Conservation (phyloP, 2,888 invertebrate genomes). For the Timandra comae region DNA sequence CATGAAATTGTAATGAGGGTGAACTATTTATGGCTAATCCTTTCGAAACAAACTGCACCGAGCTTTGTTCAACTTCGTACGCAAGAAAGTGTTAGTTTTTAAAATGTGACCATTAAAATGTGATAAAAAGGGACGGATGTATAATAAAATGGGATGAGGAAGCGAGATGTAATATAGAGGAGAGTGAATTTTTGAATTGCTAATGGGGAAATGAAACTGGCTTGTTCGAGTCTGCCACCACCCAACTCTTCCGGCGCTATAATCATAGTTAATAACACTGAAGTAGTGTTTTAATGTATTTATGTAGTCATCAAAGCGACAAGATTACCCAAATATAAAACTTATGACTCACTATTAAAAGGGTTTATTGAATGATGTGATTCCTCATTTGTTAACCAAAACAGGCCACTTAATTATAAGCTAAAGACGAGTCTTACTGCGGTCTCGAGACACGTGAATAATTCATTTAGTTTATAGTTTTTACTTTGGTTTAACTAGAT, state of each 20-base stretch:
- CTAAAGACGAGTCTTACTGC: conserved; percentile 18
- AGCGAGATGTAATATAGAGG: conserved; percentile 29
- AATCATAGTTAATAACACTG: conserved; percentile 67
- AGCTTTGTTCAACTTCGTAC: conserved; percentile 51
- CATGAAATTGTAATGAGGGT: conserved; percentile 73
- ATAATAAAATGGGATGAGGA: conserved; percentile 30
- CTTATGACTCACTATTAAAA: conserved; percentile 25
- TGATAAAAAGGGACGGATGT: conserved; percentile 33
- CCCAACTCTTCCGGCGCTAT: conserved; percentile 58
- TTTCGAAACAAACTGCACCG: conserved; percentile 66
- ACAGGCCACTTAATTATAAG: conserved; percentile 20
- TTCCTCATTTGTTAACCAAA: conserved; percentile 35
- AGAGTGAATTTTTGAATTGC: conserved; percentile 72
- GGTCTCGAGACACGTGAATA: conserved; percentile 11
- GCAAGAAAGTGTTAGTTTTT: conserved; percentile 47
- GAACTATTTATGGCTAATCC: conserved; percentile 75
- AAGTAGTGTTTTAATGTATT: conserved; percentile 68
- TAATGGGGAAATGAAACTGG: conserved; percentile 69
- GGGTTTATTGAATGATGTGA: conserved; percentile 21
- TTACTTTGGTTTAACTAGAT: neutral
- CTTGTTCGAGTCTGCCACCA: conserved; percentile 40
- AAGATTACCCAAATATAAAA: conserved; percentile 37
- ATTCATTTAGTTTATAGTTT: conserved; percentile 12
- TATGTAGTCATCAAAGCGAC: conserved; percentile 60
- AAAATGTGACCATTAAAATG: conserved; percentile 45